These are phyloP conservation scores for Palythoa grandis DNA, from an alignment of 92 coral and sea anemone species.

Conservation along the genomic window DNA sequence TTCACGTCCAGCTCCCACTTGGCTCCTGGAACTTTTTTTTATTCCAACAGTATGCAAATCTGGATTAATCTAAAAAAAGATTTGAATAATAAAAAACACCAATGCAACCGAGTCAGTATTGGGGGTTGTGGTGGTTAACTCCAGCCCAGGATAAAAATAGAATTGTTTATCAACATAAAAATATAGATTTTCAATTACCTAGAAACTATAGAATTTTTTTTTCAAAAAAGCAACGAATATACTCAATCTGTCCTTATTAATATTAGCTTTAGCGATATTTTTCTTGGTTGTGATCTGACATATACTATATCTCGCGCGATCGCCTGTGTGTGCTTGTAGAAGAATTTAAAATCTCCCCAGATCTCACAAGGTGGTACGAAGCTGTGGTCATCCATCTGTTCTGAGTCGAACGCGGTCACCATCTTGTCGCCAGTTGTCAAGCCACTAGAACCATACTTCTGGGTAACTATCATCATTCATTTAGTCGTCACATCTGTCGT, in stretches of 20 bases:
- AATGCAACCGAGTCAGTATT: not conserved
- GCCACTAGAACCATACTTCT: not conserved
- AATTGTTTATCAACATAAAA: too few species aligned
- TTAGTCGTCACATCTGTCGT: not conserved
- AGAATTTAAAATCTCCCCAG: not conserved
- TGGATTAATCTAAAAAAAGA: not conserved
- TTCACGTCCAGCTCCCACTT: not conserved
- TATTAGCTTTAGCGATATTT: not conserved
- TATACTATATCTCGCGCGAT: not conserved
- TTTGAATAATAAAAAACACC: not conserved
- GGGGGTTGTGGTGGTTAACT: not conserved
- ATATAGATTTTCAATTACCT: too few species aligned
- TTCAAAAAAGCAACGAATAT: not conserved
- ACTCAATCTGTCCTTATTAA: not conserved
- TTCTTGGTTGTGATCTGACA: not conserved
- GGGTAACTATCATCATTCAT: not conserved
- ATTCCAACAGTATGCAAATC: not conserved
- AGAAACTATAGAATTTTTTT: too few species aligned
- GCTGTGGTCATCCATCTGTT: not conserved
- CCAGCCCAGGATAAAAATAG: too few species aligned
- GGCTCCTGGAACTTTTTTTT: not conserved
- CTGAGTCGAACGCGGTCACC: not conserved
- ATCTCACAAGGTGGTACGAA: not conserved
- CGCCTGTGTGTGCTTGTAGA: not conserved
- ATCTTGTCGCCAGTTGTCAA: slow-evolving; percentile 28